Conservation (phyloP, 2,113 vertebrate species). For the Daphoenositta chrysoptera region DNA sequence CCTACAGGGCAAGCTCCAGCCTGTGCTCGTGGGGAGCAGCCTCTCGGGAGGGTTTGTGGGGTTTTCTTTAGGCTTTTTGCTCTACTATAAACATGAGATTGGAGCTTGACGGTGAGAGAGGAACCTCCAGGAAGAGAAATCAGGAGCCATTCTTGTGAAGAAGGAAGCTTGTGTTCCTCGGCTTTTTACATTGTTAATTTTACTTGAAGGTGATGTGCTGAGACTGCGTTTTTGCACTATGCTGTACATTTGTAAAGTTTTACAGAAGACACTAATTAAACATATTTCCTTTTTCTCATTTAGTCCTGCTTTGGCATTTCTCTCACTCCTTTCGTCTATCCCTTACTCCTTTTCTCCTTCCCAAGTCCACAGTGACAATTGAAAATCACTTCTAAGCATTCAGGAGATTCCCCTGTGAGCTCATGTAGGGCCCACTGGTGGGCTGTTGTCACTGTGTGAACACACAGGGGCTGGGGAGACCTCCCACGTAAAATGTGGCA, state of each 20-base stretch:
- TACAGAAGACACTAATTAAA: conserved; percentile 66
- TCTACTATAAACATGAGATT: background rate
- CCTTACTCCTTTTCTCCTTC: background rate
- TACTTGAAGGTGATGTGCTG: conserved; percentile 58
- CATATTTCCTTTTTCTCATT: conserved; percentile 59
- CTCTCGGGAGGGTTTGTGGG: background rate
- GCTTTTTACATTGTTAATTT: conserved; percentile 35
- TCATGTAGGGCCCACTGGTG: background rate
- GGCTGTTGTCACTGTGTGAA: background rate
- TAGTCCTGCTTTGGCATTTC: conserved; percentile 1
- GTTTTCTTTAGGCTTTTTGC: conserved; percentile 31
- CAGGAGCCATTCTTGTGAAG: background rate
- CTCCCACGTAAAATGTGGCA: background rate
- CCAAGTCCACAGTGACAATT: background rate
- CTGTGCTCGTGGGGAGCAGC: background rate
- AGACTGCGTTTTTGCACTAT: conserved; percentile 67
- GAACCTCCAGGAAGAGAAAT: background rate
- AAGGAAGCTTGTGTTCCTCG: background rate
- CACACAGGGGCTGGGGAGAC: background rate
- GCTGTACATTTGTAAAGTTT: conserved; percentile 76
- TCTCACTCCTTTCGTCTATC: background rate
- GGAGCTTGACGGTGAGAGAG: background rate
- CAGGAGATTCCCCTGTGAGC: background rate
- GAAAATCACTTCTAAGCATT: background rate
- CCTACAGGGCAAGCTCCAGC: background rate